Conservation (phyloP, 2,888 invertebrate genomes). For the Capitulum mitella region DNA sequence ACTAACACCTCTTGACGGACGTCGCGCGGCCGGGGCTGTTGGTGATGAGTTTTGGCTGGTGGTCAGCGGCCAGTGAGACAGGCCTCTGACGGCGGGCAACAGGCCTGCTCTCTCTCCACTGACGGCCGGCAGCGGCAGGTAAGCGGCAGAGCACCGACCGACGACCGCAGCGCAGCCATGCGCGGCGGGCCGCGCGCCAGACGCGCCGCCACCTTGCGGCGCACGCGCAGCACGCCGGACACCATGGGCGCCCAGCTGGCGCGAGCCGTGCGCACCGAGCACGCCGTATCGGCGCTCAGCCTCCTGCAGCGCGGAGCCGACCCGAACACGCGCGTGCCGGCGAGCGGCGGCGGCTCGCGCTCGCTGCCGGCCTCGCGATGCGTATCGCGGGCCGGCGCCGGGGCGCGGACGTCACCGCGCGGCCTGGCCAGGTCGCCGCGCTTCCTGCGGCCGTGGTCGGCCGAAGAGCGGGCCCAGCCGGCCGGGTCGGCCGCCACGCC, state of each 20-base stretch:
- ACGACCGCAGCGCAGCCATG: slow-evolving; percentile 88
- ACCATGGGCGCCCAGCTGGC: slow-evolving; percentile 66
- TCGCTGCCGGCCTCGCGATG: slow-evolving; percentile 63
- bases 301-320: slow-evolving; percentile 91
- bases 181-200: slow-evolving; percentile 97
- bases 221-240: slow-evolving; percentile 47
- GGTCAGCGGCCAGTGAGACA: too few relatives aligned
- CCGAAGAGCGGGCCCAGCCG: not conserved
- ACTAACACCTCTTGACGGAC: too few relatives aligned
- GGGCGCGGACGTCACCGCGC: not conserved
- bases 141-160: slow-evolving; percentile 59
- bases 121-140: too few relatives aligned
- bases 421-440: not conserved
- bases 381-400: slow-evolving; percentile 68
- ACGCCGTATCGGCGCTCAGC: slow-evolving; percentile 90
- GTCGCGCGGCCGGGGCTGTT: too few relatives aligned
- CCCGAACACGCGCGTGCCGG: slow-evolving; percentile 92
- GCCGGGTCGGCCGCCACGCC: not conserved
- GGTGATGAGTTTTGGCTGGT: too few relatives aligned
- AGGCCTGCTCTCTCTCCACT: too few relatives aligned
- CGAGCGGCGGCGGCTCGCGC: slow-evolving; percentile 95
- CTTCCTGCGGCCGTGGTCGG: not conserved
- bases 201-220: slow-evolving; percentile 92
- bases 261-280: slow-evolving; percentile 68
- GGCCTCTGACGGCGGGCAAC: too few relatives aligned